phyloP scores from a whole-genome alignment of 2,113 vertebrate genomes.

The Rallus limicola region DNA sequence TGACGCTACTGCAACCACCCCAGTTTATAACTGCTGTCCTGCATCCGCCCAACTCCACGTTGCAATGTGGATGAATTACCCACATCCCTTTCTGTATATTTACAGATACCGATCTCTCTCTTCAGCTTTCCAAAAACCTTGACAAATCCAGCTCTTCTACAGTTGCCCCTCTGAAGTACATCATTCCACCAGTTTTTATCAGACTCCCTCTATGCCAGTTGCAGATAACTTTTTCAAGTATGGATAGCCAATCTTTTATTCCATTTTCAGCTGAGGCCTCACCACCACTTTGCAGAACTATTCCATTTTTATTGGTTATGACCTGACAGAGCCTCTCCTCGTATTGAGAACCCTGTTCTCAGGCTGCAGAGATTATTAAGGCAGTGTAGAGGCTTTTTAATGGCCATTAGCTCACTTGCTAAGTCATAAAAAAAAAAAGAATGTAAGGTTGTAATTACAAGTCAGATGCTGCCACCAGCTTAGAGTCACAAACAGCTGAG shows the following conservation, averaged over 20 bases:
- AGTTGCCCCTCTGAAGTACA: background rate
- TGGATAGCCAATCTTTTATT: background rate
- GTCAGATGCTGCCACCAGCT: background rate
- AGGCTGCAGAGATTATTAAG: background rate
- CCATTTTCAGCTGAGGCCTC: background rate
- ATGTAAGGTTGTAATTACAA: background rate
- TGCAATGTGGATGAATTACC: background rate
- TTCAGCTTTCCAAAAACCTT: background rate
- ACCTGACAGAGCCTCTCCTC: background rate
- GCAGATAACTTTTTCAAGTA: background rate
- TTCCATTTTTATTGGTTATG: background rate
- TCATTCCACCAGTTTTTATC: background rate
- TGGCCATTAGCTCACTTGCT: background rate
- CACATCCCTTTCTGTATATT: background rate
- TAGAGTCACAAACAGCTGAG: background rate
- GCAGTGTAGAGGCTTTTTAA: background rate
- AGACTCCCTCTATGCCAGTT: background rate
- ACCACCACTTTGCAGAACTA: background rate
- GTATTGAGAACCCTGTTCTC: background rate
- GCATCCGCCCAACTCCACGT: background rate
- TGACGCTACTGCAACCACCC: background rate
- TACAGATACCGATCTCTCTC: background rate
- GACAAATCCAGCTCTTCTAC: background rate
- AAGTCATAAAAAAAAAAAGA: background rate
- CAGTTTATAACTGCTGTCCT: background rate